A percentile compares a stretch with the other conserved stretches of the same genome.
phyloP scores from a whole-genome alignment of 1,140 invertebrate species.

The Phenacoccus solenopsis region DNA sequence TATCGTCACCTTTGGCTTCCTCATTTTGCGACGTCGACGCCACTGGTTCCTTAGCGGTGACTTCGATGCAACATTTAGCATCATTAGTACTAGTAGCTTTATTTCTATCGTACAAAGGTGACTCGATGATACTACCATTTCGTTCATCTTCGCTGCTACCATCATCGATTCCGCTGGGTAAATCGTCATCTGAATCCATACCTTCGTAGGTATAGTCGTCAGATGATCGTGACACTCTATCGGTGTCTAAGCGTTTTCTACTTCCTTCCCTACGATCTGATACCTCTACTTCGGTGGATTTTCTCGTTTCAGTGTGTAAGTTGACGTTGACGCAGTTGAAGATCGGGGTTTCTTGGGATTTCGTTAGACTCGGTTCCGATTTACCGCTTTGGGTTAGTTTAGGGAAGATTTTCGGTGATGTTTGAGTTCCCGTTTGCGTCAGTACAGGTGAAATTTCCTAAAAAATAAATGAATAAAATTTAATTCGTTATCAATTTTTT shows the following conservation, averaged over 20 bases:
- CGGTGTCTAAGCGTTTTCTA: background rate
- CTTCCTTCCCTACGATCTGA: background rate
- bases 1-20: background rate
- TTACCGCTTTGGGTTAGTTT: background rate
- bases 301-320: background rate
- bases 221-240: background rate
- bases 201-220: background rate
- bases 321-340: background rate
- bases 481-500: background rate
- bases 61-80: too few species aligned
- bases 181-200: background rate
- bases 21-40: background rate
- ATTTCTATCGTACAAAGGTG: background rate
- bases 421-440: background rate
- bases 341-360: background rate
- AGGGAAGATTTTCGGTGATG: background rate
- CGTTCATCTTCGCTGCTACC: background rate
- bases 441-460: background rate
- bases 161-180: background rate
- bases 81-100: too few species aligned
- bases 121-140: background rate
- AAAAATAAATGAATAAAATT: background rate
- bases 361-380: background rate
- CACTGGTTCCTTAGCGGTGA: too few species aligned
- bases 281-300: background rate